Evolutionary conservation across 2,888 invertebrate genomes (phyloP).

Genomic region (Xestia ashworthii): DNA sequence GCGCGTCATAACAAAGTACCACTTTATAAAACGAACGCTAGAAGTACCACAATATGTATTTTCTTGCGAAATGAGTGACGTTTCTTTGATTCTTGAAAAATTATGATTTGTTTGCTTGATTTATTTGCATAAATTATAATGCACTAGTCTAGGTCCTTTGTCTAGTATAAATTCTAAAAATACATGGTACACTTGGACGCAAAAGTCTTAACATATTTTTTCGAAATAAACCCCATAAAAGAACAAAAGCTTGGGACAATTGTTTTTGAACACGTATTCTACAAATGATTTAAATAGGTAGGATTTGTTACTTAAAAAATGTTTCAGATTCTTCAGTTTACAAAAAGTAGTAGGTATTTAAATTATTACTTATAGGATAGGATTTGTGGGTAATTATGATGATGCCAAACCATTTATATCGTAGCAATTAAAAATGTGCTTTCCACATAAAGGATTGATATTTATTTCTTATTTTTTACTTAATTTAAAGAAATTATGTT

Average conservation of each 20-base stretch:
- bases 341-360: background rate
- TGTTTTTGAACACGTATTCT: background rate
- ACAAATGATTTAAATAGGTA: too few species aligned
- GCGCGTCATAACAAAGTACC: slow-evolving; percentile 61
- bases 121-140: background rate
- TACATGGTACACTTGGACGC: slow-evolving; percentile 1
- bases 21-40: slow-evolving; percentile 40
- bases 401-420: background rate
- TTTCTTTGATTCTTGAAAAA: background rate
- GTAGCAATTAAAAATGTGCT: background rate
- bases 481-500: background rate
- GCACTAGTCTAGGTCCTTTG: background rate
- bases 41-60: slow-evolving; percentile 40
- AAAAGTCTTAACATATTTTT: slow-evolving; percentile 11
- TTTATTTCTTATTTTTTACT: background rate
- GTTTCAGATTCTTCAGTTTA: background rate
- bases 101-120: background rate
- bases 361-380: background rate
- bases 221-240: background rate
- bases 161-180: background rate
- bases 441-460: too few species aligned
- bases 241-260: background rate
- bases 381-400: background rate
- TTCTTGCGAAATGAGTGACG: background rate
- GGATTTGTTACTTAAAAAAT: background rate